Evolutionary conservation across 2,113 vertebrate genomes (phyloP).

Genomic region (Myrmecobius fasciatus): DNA sequence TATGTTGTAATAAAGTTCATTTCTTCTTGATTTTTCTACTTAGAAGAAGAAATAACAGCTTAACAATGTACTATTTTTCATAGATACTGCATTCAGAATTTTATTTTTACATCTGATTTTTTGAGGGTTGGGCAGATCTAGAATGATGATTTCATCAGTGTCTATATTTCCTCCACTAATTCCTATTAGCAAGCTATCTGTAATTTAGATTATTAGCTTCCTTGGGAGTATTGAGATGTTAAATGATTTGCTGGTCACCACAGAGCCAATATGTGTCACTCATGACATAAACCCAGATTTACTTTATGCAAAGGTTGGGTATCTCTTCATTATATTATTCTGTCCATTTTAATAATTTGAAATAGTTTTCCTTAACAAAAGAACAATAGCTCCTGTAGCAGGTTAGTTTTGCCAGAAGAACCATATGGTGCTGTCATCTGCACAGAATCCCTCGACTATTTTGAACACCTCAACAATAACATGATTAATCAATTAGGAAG

Average conservation of each 20-base stretch:
- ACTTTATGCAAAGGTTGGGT: not conserved
- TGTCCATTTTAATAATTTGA: not conserved
- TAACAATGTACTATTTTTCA: not conserved
- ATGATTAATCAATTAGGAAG: conserved; percentile 45
- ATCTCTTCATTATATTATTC: not conserved
- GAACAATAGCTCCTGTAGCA: not conserved
- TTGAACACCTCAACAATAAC: conserved; percentile 55
- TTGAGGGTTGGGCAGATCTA: not conserved
- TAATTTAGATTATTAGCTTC: not conserved
- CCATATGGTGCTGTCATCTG: not conserved
- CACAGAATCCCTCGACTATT: conserved; percentile 41
- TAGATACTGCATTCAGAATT: not conserved
- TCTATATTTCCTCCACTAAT: not conserved
- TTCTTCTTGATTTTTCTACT: not conserved
- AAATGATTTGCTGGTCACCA: not conserved
- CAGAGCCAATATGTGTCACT: not conserved
- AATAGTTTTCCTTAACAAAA: not conserved
- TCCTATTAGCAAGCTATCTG: not conserved
- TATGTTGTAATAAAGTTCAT: not conserved
- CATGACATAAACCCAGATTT: not conserved
- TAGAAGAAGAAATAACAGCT: not conserved
- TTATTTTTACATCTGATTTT: not conserved
- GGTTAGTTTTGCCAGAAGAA: conserved; percentile 35
- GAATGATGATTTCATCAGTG: not conserved
- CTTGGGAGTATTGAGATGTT: not conserved